phyloP scores from a whole-genome alignment of 2,888 invertebrate species.

The Aphodius granarius region DNA sequence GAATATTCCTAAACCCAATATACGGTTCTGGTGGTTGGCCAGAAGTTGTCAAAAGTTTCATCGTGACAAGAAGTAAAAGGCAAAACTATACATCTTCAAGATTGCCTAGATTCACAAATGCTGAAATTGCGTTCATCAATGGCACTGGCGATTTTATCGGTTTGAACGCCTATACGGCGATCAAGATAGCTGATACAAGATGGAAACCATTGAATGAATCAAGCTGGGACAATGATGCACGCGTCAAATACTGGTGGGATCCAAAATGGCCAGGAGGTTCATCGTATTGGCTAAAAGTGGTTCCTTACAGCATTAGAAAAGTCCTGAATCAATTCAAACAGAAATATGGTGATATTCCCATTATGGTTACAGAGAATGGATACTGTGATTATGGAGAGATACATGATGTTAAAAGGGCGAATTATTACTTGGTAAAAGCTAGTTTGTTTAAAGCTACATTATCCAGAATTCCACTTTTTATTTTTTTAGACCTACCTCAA shows the following conservation, averaged over 20 bases:
- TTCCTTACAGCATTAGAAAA: conserved; percentile 67
- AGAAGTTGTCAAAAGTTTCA: conserved; percentile 60
- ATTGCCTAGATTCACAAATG: conserved; percentile 61
- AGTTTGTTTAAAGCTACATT: no score
- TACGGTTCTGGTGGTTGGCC: conserved; percentile 67
- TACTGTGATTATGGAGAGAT: conserved; percentile 38
- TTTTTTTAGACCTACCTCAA: conserved; percentile 48
- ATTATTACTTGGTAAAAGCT: conserved; percentile 40
- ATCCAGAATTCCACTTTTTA: conserved; percentile 23
- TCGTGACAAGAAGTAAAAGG: conserved; percentile 59
- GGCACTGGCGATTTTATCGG: conserved; percentile 73
- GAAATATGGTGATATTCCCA: conserved; percentile 60
- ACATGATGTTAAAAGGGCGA: conserved; percentile 52
- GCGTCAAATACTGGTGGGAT: conserved; percentile 45
- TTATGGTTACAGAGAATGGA: conserved; percentile 66
- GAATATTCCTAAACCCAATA: conserved; percentile 70
- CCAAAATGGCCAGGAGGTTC: conserved; percentile 4
- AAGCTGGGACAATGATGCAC: conserved; percentile 52
- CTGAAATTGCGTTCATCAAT: conserved; percentile 61
- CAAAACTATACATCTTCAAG: conserved; percentile 64
- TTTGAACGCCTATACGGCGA: conserved; percentile 67
- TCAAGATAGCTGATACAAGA: conserved; percentile 38
- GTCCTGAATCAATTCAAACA: conserved; percentile 63
- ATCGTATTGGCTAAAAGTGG: conserved; percentile 43
- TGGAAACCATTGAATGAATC: conserved; percentile 30